These are phyloP conservation scores for Polylopha cassiicola DNA, from an alignment of 2,888 invertebrate genomes.

Conservation along the genomic window DNA sequence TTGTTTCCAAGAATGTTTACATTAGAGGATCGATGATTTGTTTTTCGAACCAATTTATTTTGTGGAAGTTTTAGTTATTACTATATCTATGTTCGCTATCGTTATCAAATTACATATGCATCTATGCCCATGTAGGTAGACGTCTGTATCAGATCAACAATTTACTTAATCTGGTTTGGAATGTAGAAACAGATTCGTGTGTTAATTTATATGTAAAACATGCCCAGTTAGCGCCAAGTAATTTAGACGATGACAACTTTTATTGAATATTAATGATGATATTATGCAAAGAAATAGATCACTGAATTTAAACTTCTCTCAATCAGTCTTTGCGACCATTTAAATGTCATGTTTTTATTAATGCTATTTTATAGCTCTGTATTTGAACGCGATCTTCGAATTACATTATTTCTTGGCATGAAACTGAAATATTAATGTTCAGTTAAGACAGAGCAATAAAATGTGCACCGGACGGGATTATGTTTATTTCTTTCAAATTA, in stretches of 20 bases:
- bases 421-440: conserved; percentile 11
- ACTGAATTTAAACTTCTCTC: conserved; percentile 41
- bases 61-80: too few species aligned
- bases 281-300: conserved; percentile 49
- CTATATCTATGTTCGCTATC: too few species aligned
- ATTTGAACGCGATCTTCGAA: conserved; percentile 27
- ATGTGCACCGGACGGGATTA: too few species aligned
- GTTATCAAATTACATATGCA: too few species aligned
- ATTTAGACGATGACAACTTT: conserved; percentile 43
- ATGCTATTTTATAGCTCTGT: conserved; percentile 33
- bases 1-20: too few species aligned
- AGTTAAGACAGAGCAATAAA: too few species aligned
- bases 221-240: conserved; percentile 36
- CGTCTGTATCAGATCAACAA: conserved; percentile 60
- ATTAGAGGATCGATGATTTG: too few species aligned
- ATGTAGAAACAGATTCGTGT: conserved; percentile 60
- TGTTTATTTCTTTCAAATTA: too few species aligned
- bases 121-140: too few species aligned
- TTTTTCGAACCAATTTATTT: too few species aligned
- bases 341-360: conserved; percentile 32
- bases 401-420: conserved; percentile 25
- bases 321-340: conserved; percentile 28
- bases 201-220: conserved; percentile 47
- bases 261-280: conserved; percentile 56
- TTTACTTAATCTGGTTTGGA: conserved; percentile 59